A percentile compares a stretch with the other conserved stretches of the same genome.
These are phyloP conservation scores for Neomonachus schauinslandi DNA, from an alignment of 2,113 vertebrate species.

Conservation along the genomic window DNA sequence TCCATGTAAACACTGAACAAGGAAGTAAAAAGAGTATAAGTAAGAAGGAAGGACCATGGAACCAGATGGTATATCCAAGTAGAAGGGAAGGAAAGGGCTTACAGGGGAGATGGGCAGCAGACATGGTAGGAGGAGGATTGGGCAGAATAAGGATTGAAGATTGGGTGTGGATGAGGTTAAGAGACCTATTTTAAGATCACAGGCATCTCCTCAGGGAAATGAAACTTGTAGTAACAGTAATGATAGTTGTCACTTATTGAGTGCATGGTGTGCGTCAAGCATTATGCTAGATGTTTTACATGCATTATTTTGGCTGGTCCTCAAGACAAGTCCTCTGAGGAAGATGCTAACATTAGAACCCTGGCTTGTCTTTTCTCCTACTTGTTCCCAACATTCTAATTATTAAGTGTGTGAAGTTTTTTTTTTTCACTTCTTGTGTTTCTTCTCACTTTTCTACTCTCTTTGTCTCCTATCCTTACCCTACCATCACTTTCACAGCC, in stretches of 20 bases:
- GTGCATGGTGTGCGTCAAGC: not conserved
- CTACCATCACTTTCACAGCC: not conserved
- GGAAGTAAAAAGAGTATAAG: not conserved
- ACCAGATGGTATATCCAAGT: not conserved
- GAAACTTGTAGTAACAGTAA: not conserved
- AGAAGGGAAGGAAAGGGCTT: not conserved
- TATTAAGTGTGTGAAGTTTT: not conserved
- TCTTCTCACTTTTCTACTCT: not conserved
- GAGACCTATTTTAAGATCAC: not conserved
- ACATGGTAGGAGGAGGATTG: not conserved
- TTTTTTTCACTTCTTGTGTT: not conserved
- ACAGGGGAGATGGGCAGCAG: not conserved
- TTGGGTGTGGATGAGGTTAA: too few species aligned
- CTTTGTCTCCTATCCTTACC: not conserved
- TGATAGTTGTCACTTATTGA: not conserved
- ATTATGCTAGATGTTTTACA: not conserved
- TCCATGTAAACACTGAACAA: not conserved
- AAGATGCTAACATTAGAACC: not conserved
- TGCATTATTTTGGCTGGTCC: not conserved
- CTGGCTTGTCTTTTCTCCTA: not conserved
- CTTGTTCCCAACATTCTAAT: conserved; percentile 27
- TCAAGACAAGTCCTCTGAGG: not conserved
- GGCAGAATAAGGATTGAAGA: not conserved
- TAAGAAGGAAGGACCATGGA: not conserved
- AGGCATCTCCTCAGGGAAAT: not conserved